phyloP scores from a whole-genome alignment of 2,888 invertebrate genomes.

The Coleophora deauratella region DNA sequence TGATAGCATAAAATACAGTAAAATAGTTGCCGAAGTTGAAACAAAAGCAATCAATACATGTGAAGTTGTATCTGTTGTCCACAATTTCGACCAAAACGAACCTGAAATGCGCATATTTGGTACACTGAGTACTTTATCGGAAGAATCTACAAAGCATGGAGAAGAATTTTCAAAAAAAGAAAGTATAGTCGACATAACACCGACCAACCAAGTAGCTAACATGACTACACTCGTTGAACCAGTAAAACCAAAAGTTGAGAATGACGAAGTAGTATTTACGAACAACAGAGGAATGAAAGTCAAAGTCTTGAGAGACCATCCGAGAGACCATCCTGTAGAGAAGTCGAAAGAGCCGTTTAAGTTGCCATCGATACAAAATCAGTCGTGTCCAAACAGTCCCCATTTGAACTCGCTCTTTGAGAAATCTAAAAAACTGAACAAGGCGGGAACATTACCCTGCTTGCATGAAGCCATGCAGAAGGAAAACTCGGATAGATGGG shows the following conservation, averaged over 20 bases:
- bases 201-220: constrained; percentile 15
- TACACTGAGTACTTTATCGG: constrained; percentile 50
- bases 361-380: constrained; percentile 48
- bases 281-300: constrained; percentile 35
- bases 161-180: constrained; percentile 24
- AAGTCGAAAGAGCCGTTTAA: constrained; percentile 28
- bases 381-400: constrained; percentile 33
- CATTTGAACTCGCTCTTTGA: constrained; percentile 41
- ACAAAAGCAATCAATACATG: too few relatives aligned
- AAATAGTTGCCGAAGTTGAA: too few relatives aligned
- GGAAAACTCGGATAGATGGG: constrained; percentile 36
- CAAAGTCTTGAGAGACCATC: constrained; percentile 25
- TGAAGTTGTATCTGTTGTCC: too few relatives aligned
- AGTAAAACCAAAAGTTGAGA: constrained; percentile 1
- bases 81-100: constrained; percentile 10
- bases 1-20: too few relatives aligned
- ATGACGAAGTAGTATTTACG: constrained; percentile 29
- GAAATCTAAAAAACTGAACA: constrained; percentile 17
- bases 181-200: constrained; percentile 36
- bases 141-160: constrained; percentile 33
- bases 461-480: constrained; percentile 22
- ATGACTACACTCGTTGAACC: not conserved
- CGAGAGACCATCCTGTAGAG: constrained; percentile 11
- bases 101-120: constrained; percentile 26
- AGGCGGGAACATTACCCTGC: constrained; percentile 23